Evolutionary conservation across 2,797 vertebrate genomes (phyloP).

Genomic region (Peromyscus aztecus): DNA sequence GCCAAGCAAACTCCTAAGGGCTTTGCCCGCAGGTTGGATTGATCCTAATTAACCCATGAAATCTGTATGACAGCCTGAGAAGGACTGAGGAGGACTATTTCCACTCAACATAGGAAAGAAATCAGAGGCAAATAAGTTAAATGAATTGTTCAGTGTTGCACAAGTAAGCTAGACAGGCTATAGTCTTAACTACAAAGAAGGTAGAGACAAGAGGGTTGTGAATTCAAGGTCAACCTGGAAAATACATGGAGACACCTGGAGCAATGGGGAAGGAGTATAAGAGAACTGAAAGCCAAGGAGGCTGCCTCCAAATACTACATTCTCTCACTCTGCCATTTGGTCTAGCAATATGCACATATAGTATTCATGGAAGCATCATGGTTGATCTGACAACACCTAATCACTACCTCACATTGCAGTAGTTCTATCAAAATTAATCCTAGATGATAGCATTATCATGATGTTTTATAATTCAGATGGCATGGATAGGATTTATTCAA

Average conservation of each 20-base stretch:
- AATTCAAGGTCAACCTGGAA: background rate
- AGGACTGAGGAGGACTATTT: background rate
- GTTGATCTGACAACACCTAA: background rate
- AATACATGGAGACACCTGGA: background rate
- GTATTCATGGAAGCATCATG: background rate
- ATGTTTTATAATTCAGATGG: slow-evolving; percentile 12
- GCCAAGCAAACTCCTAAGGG: background rate
- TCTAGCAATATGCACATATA: background rate
- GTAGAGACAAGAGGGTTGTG: background rate
- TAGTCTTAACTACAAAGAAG: background rate
- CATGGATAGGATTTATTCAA: background rate
- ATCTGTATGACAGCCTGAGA: background rate
- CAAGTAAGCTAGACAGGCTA: background rate
- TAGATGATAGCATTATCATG: background rate
- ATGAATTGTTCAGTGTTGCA: background rate
- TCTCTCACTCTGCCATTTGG: background rate
- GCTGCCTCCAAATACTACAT: background rate
- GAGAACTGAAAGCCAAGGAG: background rate
- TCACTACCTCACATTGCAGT: background rate
- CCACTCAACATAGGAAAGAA: background rate
- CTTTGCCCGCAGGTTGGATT: background rate
- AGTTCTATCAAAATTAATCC: background rate
- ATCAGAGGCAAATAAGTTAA: background rate
- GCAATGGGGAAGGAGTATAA: background rate
- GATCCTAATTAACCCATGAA: background rate